Evolutionary conservation across 1,140 invertebrate genomes (phyloP), one percentile per base, ranked within the genome.

Genomic region (Drosophila trapezifrons): DNA sequence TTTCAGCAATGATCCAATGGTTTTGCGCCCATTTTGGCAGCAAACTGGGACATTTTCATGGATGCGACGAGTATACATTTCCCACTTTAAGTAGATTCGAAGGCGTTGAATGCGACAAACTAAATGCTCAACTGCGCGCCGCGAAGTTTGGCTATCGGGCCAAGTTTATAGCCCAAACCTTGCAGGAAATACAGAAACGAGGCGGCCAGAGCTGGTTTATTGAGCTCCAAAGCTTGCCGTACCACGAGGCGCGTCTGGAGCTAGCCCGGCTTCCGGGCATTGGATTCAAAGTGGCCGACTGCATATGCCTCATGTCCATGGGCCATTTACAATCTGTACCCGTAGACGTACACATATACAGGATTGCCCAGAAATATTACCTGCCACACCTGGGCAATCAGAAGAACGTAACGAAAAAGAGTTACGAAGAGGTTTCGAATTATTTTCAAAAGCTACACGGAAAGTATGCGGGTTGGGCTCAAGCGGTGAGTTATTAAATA

Each of bases 251-350:
- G 13, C 95, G 95, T 84, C 79, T 92, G 46, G 94, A 96, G 84
- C 93, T 99, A 3, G 95, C 97, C 91, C 94, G 94, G 76, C 91
- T 99, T 13, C 94, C 95, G 73, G 98, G 98, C 17, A 95, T 99
- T 86, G 98, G 98, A 32, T 95, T 96, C 27, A 98, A 98, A 94
- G 97, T 99, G 20, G 98, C 98, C n/a, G 98, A 99, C 92, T 99
- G 98, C 92, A 97, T 99, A 80, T 98, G 97, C 92, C 93, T 99
- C 4, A 99, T 99, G 98, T 98, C 98, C 2, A 92, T 99, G 66
- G 96, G 96, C 51, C 97, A 99, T 91, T 91, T 97, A 46, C 94
- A 96, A 89, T 95, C 98, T 0, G 95, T 99, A 60, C 98, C 98
- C 13, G 96, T 99, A 2, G 99, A 99, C 92, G 99, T 98, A 1